These are phyloP conservation scores for Lophotriccus pileatus DNA, from an alignment of 2,797 vertebrate genomes.

Conservation along the genomic window DNA sequence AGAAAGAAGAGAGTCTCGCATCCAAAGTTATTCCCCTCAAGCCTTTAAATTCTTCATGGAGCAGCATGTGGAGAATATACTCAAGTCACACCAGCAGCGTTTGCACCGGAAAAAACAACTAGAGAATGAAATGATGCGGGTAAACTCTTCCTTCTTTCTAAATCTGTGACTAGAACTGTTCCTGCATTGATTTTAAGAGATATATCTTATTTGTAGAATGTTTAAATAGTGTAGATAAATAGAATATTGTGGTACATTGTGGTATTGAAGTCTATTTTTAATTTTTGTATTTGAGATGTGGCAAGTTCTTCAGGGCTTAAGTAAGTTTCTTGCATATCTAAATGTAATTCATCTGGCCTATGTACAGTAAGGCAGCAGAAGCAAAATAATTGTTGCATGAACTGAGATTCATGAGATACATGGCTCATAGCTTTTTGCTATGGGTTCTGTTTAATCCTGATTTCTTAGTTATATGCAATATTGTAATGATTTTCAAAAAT, in stretches of 20 bases:
- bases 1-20: conserved; percentile 88
- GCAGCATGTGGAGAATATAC: conserved; percentile 96
- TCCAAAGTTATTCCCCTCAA: conserved; percentile 93
- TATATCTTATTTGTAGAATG: background rate
- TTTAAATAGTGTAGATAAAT: background rate
- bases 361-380: background rate
- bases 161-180: background rate
- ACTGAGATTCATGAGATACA: background rate
- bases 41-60: conserved; percentile 99
- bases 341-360: background rate
- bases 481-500: background rate
- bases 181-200: background rate
- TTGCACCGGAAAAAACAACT: conserved; percentile 94
- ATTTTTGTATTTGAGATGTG: background rate
- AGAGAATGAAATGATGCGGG: conserved; percentile 98
- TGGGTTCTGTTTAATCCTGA: background rate
- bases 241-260: background rate
- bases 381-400: background rate
- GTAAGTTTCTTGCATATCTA: background rate
- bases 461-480: background rate
- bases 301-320: background rate
- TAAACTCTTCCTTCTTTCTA: conserved; percentile 74
- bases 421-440: background rate
- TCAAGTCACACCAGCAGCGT: conserved; percentile 95
- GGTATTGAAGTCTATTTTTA: background rate